Percentiles rank a stretch among this genome's conserved stretches.
Evolutionary conservation across 2,888 invertebrate species (phyloP).

Genomic region (Drosophila kambysellisi): DNA sequence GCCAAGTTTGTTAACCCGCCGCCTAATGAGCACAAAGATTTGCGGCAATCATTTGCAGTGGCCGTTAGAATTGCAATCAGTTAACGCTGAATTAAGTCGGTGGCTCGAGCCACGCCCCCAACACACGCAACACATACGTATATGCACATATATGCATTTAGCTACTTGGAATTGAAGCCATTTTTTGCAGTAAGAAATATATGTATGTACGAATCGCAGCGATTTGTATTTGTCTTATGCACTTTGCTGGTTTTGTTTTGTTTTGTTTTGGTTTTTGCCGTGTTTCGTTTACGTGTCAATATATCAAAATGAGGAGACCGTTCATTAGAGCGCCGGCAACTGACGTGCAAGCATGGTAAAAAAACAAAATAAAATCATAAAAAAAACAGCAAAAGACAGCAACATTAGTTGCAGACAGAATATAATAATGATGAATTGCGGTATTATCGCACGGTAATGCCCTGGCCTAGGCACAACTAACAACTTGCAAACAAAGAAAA

Average conservation of each 20-base stretch:
- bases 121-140: constrained; percentile 46
- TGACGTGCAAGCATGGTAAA: constrained; percentile 48
- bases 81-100: constrained; percentile 74
- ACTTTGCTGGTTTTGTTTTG: constrained; percentile 11
- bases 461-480: constrained; percentile 52
- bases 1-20: constrained; percentile 48
- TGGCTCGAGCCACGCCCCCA: constrained; percentile 41
- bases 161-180: constrained; percentile 34
- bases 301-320: constrained; percentile 76
- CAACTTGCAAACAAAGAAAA: constrained; percentile 26
- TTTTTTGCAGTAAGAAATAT: constrained; percentile 34
- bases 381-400: constrained; percentile 25
- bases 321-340: constrained; percentile 62
- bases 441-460: constrained; percentile 80
- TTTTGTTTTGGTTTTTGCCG: constrained; percentile 8
- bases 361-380: constrained; percentile 8
- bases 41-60: constrained; percentile 61
- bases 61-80: constrained; percentile 72
- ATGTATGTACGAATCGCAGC: constrained; percentile 14
- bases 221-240: constrained; percentile 39
- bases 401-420: constrained; percentile 46
- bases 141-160: constrained; percentile 1
- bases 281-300: constrained; percentile 65
- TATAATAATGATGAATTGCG: constrained; percentile 83
- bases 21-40: constrained; percentile 68